phyloP scores from a whole-genome alignment of 2,888 invertebrate species.

The Ormyrus labotus region DNA sequence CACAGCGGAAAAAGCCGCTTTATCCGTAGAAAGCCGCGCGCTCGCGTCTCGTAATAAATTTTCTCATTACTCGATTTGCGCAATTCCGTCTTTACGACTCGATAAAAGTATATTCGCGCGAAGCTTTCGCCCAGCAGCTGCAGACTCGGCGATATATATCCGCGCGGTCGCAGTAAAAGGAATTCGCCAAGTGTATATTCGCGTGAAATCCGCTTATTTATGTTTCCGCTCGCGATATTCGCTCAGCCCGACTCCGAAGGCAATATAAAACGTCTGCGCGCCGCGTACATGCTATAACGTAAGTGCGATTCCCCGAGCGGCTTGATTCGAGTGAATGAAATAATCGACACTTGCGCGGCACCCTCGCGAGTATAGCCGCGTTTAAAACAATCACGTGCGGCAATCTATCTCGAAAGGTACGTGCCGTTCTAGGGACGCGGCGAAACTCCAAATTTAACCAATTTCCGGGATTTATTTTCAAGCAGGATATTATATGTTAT shows the following conservation, averaged over 20 bases:
- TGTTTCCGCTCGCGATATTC: background rate
- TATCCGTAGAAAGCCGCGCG: background rate
- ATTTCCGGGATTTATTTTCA: conserved; percentile 13
- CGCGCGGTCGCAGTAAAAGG: background rate
- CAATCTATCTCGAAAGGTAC: conserved; percentile 15
- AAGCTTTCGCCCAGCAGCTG: too few species aligned
- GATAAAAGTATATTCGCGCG: conserved; percentile 6
- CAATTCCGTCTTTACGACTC: background rate
- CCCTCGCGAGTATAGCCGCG: too few species aligned
- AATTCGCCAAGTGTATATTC: background rate
- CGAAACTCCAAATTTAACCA: conserved; percentile 7
- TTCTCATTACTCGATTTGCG: background rate
- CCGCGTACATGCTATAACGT: background rate
- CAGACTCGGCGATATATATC: too few species aligned
- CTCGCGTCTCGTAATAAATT: conserved; percentile 7
- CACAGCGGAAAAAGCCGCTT: too few species aligned
- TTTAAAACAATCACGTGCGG: conserved; percentile 40
- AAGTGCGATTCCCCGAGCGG: conserved; percentile 10
- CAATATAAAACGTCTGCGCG: too few species aligned
- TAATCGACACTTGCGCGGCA: conserved; percentile 12
- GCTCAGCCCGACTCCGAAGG: too few species aligned
- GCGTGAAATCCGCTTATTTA: conserved; percentile 10
- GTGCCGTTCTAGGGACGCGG: too few species aligned
- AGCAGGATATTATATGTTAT: background rate
- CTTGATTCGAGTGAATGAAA: conserved; percentile 44